phyloP scores from a whole-genome alignment of 2,113 vertebrate species.

The Mastomys natalensis region DNA sequence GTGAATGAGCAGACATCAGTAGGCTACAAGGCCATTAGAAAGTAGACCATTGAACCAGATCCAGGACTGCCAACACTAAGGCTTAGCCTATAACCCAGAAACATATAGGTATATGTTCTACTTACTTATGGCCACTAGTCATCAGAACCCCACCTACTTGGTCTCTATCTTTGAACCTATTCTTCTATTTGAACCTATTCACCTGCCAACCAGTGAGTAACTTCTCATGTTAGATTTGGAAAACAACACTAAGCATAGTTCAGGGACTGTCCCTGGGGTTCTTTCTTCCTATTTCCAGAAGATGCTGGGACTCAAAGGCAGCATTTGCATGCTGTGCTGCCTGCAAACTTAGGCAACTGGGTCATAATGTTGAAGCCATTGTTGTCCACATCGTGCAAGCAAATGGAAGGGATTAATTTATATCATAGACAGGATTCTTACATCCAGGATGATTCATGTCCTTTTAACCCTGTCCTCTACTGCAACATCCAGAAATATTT shows the following conservation, averaged over 20 bases:
- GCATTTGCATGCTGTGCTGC: not conserved
- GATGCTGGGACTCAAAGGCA: not conserved
- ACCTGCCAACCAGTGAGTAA: not conserved
- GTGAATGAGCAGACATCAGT: not conserved
- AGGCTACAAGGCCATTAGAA: not conserved
- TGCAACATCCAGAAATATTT: conserved; percentile 32
- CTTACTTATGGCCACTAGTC: not conserved
- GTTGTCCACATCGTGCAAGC: not conserved
- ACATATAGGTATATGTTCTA: not conserved
- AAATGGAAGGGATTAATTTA: not conserved
- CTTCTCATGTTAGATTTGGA: not conserved
- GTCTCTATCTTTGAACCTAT: not conserved
- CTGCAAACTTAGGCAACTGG: not conserved
- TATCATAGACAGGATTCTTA: not conserved
- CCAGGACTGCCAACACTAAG: not conserved
- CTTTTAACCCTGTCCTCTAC: conserved; percentile 42
- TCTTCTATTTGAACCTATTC: not conserved
- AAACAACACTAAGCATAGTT: conserved; percentile 21
- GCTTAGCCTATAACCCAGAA: not conserved
- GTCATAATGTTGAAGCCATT: too few species aligned
- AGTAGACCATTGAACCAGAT: not conserved
- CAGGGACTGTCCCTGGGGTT: not conserved
- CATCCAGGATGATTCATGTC: conserved; percentile 38
- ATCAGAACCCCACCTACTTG: not conserved
- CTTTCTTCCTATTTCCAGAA: not conserved